Percentiles rank a stretch among this genome's conserved stretches.
These are phyloP conservation scores for Saguinus imperator DNA, from an alignment of 2,113 vertebrate genomes.

Conservation along the genomic window DNA sequence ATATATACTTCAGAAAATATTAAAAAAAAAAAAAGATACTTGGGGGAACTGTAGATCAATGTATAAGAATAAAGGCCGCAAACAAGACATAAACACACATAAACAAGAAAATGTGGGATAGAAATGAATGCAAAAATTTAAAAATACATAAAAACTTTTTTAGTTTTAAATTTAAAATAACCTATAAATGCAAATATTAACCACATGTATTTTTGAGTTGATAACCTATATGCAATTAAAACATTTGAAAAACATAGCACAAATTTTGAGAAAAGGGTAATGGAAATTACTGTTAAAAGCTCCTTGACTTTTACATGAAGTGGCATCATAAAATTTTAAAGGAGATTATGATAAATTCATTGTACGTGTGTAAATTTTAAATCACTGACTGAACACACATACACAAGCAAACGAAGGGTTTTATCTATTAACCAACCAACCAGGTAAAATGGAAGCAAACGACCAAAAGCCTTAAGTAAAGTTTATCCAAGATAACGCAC, in stretches of 20 bases:
- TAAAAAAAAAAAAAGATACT: background rate
- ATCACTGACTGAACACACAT: background rate
- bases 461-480: background rate
- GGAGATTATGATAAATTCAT: background rate
- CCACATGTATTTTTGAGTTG: background rate
- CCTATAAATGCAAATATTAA: background rate
- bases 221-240: background rate
- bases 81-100: too few species aligned
- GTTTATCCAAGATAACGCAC: background rate
- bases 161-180: background rate
- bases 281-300: background rate
- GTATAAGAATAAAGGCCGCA: background rate
- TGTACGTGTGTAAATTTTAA: background rate
- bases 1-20: background rate
- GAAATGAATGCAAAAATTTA: background rate
- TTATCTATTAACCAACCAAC: background rate
- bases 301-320: background rate
- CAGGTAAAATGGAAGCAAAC: background rate
- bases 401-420: too few species aligned
- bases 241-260: background rate
- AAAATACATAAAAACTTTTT: background rate
- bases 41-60: background rate
- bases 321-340: background rate
- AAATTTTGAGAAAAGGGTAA: background rate
- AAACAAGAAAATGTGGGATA: background rate